phyloP scores from a whole-genome alignment of 2,888 invertebrate genomes.

The Cantharis lateralis region DNA sequence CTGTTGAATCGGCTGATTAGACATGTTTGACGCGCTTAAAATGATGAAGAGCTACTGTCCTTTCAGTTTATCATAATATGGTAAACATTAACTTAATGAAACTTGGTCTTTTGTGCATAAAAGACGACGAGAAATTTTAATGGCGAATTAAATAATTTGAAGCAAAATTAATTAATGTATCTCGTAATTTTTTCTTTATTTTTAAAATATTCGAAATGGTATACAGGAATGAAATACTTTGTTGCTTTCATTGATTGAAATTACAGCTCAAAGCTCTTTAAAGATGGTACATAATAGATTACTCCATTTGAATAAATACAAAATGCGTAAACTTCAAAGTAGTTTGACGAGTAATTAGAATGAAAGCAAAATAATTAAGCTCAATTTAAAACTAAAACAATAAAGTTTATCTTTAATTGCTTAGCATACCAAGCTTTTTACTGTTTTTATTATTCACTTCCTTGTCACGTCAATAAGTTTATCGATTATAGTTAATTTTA shows the following conservation, averaged over 20 bases:
- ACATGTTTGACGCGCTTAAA: conserved; percentile 7
- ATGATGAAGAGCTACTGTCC: not conserved
- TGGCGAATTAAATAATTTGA: not conserved
- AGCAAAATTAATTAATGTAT: not conserved
- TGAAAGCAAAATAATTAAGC: not conserved
- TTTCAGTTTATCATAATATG: not conserved
- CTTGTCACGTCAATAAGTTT: not conserved
- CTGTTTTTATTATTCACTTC: not conserved
- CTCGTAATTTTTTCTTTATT: not conserved
- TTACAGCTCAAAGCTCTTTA: not conserved
- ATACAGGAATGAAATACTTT: not conserved
- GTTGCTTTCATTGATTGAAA: not conserved
- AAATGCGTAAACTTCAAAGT: not conserved
- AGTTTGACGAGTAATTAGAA: not conserved
- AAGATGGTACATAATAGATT: not conserved
- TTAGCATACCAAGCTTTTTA: not conserved
- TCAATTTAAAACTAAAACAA: not conserved
- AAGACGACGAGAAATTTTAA: not conserved
- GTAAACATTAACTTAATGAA: not conserved
- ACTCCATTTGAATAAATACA: not conserved
- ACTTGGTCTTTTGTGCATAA: not conserved
- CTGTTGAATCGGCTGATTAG: conserved; percentile 13
- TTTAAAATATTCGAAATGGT: not conserved
- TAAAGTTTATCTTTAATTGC: not conserved
- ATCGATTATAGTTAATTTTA: no score